These are phyloP conservation scores for Sceliomorpha sp. DNA, from an alignment of 2,888 invertebrate species.

Conservation along the genomic window DNA sequence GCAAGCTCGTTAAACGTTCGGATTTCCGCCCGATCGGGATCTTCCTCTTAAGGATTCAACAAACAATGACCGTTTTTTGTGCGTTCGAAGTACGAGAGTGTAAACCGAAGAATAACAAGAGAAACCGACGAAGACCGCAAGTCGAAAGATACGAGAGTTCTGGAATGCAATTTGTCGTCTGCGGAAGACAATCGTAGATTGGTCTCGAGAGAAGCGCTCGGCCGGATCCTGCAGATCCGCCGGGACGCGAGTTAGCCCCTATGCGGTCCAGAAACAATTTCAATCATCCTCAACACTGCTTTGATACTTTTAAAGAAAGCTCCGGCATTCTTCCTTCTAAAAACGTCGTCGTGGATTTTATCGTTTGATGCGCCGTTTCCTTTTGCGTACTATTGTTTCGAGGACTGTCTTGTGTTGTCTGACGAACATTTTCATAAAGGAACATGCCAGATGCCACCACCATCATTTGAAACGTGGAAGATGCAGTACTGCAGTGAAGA, in stretches of 20 bases:
- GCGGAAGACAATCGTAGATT: constrained; percentile 70
- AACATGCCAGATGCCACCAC: no score
- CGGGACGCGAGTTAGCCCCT: constrained; percentile 39
- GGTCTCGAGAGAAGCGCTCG: constrained; percentile 58
- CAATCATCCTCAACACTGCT: constrained; percentile 72
- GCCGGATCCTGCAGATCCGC: constrained; percentile 44
- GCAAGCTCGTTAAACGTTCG: constrained; percentile 44
- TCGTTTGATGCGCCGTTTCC: constrained; percentile 46
- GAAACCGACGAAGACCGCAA: constrained; percentile 58
- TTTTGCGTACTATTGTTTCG: constrained; percentile 26
- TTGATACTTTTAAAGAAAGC: constrained; percentile 74
- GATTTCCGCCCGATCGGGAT: constrained; percentile 36
- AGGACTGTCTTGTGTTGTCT: no score
- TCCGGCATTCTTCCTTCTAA: constrained; percentile 66
- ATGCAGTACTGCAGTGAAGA: no score
- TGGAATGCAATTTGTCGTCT: constrained; percentile 75
- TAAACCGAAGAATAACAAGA: constrained; percentile 41
- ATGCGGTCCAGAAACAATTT: constrained; percentile 73
- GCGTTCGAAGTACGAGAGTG: constrained; percentile 33
- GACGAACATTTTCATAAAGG: no score
- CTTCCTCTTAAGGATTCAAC: constrained; percentile 49
- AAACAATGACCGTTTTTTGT: constrained; percentile 50
- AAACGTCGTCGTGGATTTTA: constrained; percentile 45
- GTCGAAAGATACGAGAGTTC: constrained; percentile 60
- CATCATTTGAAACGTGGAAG: no score